Evolutionary conservation across 2,888 invertebrate species (phyloP), one percentile per base, ranked within the genome.

Genomic region (Fabriciana adippe): DNA sequence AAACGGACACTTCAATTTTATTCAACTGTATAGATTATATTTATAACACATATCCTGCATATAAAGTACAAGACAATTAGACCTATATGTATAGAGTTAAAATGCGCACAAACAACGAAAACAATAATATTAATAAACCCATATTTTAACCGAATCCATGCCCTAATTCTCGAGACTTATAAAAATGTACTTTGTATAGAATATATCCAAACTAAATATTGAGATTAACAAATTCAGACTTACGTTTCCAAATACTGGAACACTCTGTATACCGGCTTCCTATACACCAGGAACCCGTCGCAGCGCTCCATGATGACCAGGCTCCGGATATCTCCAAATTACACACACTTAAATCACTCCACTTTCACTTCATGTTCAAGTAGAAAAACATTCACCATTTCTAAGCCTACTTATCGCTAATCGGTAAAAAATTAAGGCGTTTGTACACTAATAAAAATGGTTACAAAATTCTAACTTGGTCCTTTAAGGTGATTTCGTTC

Each of bases 161-260:
- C 11, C 8, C 2, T 11, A 11, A 11, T 8, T 2, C 35, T 41
- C 11, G 35, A 35, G 0, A 35, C 35, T 2, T 35, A 35, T 35
- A 35, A 35, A 35, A 35, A 41, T 41, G 35, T 41, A 41, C 26
- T n/a, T 59, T 59, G n/a, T 16, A 48, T 31, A 1, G 16, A 48
- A 15, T 13, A 21, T n/a, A 2, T 57, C 13, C 26, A 59, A 48
- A 45, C 45, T 13, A 59, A 26, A 59, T 48, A 59, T 13, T 2
- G 6, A 47, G 48, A 48, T 26, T 48, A 59, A n/a, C n/a, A 59
- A 59, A 13, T 48, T 48, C 2, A 48, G 3, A 95, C 96, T 96
- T 93, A 96, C 96, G 96, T 95, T 93, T 96, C 96, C 87, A 96
- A 94, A 93, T 96, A 96, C 93, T 96, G 96, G 93, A 96, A 96